Base-by-base conservation (phyloP, 2,888 invertebrate genomes). In the Agriotes lineatus region DNA sequence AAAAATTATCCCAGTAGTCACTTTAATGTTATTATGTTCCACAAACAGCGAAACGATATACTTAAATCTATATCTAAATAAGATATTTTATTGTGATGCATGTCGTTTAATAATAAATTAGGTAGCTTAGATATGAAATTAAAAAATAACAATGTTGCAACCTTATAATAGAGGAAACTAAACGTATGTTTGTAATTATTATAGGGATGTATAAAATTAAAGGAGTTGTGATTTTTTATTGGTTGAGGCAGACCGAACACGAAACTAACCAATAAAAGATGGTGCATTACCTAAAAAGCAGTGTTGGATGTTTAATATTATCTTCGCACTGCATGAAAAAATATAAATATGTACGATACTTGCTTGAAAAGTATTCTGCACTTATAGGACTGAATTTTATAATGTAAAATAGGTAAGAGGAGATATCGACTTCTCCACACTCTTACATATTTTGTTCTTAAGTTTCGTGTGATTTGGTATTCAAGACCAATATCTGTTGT, bases 61-160 rank as follows among this genome's bases (percentile, higher is more conserved):
- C 44, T 44, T 63, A 63, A 63, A 56, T 9, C 9, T 22, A 7
- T 60, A 60, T 60, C 12, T 44, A 59, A 18, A 54, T 64, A 59
- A 52, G 33, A 59, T 64, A 68, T 52, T 60, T 60, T 68, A 59
- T 65, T 69, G 65, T 69, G 65, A 69, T 69, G 60, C 61, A 69
- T 65, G 69, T 65, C 58, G 22, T 64, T 59, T 54, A 59, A 59
- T 50, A 50, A 63, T 30, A 35, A 44, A 70, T 66, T 72, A 72
- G 72, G 70, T 72, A 72, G 72, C 59, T 62, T 72, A 72, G 68
- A 72, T 72, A 72, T 70, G 72, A 72, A 72, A 72, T 70, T 25
- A 59, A 58, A 59, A 54, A n/a, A 56, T 30, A 33, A 30, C 18
- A 58, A 45, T 35, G 33, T 19, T 61, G 42, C 22, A 69, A 64